A percentile compares a stretch with the other conserved stretches of the same genome.
Conservation (phyloP, 2,797 vertebrate genomes). For the Buceros bicornis region DNA sequence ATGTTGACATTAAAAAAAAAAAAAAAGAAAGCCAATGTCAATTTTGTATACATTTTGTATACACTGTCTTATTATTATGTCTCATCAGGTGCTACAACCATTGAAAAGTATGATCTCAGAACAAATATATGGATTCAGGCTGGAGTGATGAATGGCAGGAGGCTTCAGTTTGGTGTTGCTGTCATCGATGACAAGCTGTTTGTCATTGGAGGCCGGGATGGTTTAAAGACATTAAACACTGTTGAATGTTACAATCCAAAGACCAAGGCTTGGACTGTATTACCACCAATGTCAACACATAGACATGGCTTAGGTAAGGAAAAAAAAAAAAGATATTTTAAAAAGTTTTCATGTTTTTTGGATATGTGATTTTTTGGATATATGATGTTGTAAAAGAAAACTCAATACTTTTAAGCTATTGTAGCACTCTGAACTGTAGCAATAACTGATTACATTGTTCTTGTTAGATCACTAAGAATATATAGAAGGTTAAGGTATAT, state of each 20-base stretch:
- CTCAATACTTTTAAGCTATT: background rate
- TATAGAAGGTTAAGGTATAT: background rate
- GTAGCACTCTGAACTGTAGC: background rate
- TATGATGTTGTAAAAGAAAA: background rate
- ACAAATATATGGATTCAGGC: slow-evolving; percentile 86
- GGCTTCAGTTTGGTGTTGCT: slow-evolving; percentile 85
- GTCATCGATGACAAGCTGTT: slow-evolving; percentile 85
- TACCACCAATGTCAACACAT: slow-evolving; percentile 85
- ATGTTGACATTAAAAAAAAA: background rate
- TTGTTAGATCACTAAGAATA: background rate
- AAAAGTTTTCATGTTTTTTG: background rate
- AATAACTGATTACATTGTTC: background rate
- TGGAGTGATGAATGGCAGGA: slow-evolving; percentile 84
- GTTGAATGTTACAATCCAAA: slow-evolving; percentile 86
- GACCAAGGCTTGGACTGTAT: slow-evolving; percentile 83
- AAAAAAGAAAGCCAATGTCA: background rate
- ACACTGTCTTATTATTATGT: slow-evolving; percentile 52
- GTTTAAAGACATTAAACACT: slow-evolving; percentile 85
- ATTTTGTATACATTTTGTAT: background rate
- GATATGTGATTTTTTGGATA: background rate
- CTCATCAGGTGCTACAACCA: slow-evolving; percentile 83
- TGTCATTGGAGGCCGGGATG: slow-evolving; percentile 85
- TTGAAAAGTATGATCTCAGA: slow-evolving; percentile 86
- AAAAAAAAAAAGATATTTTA: background rate
- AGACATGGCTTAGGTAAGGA: slow-evolving; percentile 86